A percentile compares a stretch with the other conserved stretches of the same genome.
phyloP scores from a whole-genome alignment of 2,888 invertebrate species.

The Rotaria socialis region DNA sequence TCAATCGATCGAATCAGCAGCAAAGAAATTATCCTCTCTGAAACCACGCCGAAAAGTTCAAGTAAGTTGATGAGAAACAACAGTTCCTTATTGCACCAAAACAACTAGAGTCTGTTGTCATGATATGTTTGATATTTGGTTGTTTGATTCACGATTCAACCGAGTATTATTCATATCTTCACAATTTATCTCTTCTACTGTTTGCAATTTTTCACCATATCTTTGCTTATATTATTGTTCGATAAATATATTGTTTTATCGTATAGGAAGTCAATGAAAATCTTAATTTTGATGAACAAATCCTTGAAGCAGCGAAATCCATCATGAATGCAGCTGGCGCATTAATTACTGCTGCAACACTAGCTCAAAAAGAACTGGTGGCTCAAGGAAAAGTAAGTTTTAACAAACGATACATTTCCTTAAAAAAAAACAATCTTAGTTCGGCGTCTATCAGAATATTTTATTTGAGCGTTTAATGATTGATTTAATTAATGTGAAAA shows the following conservation, averaged over 20 bases:
- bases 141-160: not conserved
- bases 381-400: slow-evolving; percentile 72
- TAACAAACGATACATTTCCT: too few relatives aligned
- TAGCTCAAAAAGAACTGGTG: slow-evolving; percentile 90
- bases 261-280: slow-evolving; percentile 81
- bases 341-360: slow-evolving; percentile 87
- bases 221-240: not conserved
- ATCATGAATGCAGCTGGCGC: slow-evolving; percentile 95
- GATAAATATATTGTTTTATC: slow-evolving; percentile 52
- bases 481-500: too few relatives aligned
- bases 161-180: slow-evolving; percentile 12
- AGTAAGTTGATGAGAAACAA: slow-evolving; percentile 61
- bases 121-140: too few relatives aligned
- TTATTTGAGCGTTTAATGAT: too few relatives aligned
- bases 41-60: slow-evolving; percentile 76
- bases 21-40: slow-evolving; percentile 83
- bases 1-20: slow-evolving; percentile 94
- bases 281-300: slow-evolving; percentile 97
- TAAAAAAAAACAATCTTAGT: too few relatives aligned
- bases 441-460: too few relatives aligned
- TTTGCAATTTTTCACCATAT: too few relatives aligned
- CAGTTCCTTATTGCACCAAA: too few relatives aligned
- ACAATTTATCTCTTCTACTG: not conserved
- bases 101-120: too few relatives aligned
- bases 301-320: slow-evolving; percentile 91